These are phyloP conservation scores for Linepithema humile DNA, from an alignment of 1,140 invertebrate species.

Conservation along the genomic window DNA sequence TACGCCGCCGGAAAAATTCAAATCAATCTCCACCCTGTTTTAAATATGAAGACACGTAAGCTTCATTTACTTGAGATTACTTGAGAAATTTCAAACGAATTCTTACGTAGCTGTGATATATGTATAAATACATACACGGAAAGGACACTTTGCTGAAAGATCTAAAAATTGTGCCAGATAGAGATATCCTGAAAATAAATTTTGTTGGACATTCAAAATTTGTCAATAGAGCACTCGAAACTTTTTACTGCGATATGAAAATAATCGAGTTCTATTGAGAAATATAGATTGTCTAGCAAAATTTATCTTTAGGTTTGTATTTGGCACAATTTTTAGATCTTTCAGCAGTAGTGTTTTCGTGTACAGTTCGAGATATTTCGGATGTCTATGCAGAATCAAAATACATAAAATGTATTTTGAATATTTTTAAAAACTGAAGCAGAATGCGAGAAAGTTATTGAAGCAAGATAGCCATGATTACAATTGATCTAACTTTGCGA, in stretches of 20 bases:
- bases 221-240: too few relatives aligned
- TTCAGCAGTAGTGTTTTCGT: too few relatives aligned
- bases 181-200: too few relatives aligned
- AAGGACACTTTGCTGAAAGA: too few relatives aligned
- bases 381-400: neutral
- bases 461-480: neutral
- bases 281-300: too few relatives aligned
- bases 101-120: neutral
- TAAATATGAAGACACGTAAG: neutral
- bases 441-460: neutral
- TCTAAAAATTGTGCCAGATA: too few relatives aligned
- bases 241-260: too few relatives aligned
- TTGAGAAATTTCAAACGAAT: neutral
- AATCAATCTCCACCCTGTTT: conserved; percentile 9
- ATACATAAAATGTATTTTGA: neutral
- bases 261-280: too few relatives aligned
- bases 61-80: neutral
- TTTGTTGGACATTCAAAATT: too few relatives aligned
- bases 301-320: too few relatives aligned
- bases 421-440: neutral
- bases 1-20: conserved; percentile 7
- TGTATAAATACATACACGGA: too few relatives aligned
- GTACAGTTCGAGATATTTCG: neutral
- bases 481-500: neutral
- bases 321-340: too few relatives aligned